A percentile compares a stretch with the other conserved stretches of the same genome.
These are phyloP conservation scores for Silurus glanis DNA, from an alignment of 2,113 vertebrate genomes.

Conservation along the genomic window DNA sequence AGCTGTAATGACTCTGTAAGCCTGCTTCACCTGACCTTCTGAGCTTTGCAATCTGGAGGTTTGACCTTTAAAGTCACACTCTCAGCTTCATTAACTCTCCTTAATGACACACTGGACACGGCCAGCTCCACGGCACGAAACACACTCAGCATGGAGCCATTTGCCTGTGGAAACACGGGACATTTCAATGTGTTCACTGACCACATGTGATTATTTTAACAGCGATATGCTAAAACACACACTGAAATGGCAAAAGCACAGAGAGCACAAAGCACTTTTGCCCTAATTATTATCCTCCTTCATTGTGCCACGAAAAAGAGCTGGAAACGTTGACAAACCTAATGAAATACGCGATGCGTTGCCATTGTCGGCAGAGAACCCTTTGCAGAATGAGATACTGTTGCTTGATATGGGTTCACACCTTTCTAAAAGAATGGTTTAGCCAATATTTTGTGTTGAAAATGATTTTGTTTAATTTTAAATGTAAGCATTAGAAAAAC, in stretches of 20 bases:
- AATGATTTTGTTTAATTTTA: background rate
- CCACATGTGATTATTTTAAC: background rate
- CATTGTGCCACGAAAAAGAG: background rate
- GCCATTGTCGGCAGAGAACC: background rate
- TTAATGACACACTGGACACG: conserved; percentile 76
- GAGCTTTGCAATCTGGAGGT: conserved; percentile 78
- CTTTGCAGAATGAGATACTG: background rate
- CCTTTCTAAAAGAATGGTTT: background rate
- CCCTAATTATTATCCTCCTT: background rate
- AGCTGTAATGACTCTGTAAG: conserved; percentile 83
- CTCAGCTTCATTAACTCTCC: conserved; percentile 80
- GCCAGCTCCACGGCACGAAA: background rate
- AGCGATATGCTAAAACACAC: background rate
- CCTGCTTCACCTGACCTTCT: conserved; percentile 67
- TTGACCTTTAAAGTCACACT: conserved; percentile 82
- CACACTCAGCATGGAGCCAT: background rate
- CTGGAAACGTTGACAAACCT: background rate
- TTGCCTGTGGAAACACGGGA: conserved; percentile 5
- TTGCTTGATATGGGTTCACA: background rate
- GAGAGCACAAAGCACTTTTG: background rate
- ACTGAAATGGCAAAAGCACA: background rate
- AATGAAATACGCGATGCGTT: background rate
- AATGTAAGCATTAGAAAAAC: background rate
- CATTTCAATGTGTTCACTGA: conserved; percentile 11
- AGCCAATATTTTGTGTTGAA: background rate